A percentile compares a stretch with the other conserved stretches of the same genome.
These are phyloP conservation scores for Resseliella maxima DNA, from an alignment of 2,888 invertebrate species.

Conservation along the genomic window DNA sequence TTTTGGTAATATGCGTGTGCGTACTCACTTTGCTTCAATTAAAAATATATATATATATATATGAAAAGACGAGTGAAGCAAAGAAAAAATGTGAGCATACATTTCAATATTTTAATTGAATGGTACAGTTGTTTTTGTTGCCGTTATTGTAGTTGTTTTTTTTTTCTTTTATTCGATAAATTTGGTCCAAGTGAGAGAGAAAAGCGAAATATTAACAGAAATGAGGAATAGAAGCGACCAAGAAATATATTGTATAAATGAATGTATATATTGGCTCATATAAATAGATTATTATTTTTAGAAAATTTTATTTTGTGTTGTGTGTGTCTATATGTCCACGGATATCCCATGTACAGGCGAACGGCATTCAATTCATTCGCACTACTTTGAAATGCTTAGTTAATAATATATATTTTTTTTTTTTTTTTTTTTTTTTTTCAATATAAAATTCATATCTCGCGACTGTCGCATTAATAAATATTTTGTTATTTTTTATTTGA, in stretches of 20 bases:
- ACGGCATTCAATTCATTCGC: neutral
- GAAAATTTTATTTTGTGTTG: constrained; percentile 30
- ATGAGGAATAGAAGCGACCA: neutral
- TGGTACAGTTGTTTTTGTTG: neutral
- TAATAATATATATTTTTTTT: constrained; percentile 9
- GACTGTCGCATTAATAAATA: neutral
- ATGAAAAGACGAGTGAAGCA: too few species aligned
- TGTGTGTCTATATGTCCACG: neutral
- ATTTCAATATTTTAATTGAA: constrained; percentile 25
- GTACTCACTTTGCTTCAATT: neutral
- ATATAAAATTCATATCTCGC: constrained; percentile 51
- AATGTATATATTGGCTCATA: constrained; percentile 4
- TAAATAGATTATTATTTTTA: constrained; percentile 55
- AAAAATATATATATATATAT: too few species aligned
- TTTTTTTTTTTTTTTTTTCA: too few species aligned
- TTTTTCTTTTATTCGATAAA: too few species aligned
- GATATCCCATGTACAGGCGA: neutral
- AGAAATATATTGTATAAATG: neutral
- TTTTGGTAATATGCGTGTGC: constrained; percentile 47
- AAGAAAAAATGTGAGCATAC: neutral
- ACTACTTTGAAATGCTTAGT: constrained; percentile 23
- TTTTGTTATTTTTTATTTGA: neutral
- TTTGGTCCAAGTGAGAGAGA: too few species aligned
- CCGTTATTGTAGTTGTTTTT: neutral
- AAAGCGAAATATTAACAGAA: neutral